These are phyloP conservation scores for Myotis myotis DNA, from an alignment of 2,797 vertebrate genomes.

Conservation along the genomic window DNA sequence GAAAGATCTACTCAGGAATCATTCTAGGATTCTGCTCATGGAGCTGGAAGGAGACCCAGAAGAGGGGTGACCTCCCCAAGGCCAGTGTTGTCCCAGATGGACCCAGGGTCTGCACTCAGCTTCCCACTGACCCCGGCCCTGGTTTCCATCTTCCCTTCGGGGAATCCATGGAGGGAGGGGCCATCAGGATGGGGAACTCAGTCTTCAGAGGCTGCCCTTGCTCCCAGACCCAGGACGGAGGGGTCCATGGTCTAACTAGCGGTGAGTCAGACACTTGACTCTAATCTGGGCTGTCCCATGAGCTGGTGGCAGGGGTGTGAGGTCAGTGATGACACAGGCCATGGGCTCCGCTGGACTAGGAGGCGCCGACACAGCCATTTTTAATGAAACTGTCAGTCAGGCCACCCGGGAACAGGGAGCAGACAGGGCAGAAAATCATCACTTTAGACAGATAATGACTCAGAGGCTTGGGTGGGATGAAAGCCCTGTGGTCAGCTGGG, in stretches of 20 bases:
- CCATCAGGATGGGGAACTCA: background rate
- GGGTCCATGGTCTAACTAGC: too few relatives aligned
- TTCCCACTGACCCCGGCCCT: background rate
- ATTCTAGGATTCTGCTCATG: background rate
- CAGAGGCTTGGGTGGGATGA: slow-evolving; percentile 40
- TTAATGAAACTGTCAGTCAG: slow-evolving; percentile 82
- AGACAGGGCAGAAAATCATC: slow-evolving; percentile 79
- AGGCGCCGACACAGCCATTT: slow-evolving; percentile 70
- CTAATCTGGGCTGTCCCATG: background rate
- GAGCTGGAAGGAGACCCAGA: background rate
- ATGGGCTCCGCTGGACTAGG: slow-evolving; percentile 42
- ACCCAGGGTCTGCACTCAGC: background rate
- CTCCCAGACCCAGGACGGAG: background rate
- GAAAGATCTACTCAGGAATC: background rate
- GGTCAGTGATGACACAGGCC: slow-evolving; percentile 75
- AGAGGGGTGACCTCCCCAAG: background rate
- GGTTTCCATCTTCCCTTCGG: background rate
- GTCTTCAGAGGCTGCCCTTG: background rate
- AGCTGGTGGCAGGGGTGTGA: background rate
- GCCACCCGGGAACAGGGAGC: slow-evolving; percentile 57
- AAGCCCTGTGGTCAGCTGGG: background rate
- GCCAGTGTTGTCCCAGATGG: fast-evolving
- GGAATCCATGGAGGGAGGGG: background rate
- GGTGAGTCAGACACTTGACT: background rate
- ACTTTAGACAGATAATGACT: slow-evolving; percentile 81